Evolutionary conservation across 2,797 vertebrate genomes (phyloP), one percentile per base, ranked within the genome.

Genomic region (Peromyscus attwateri): DNA sequence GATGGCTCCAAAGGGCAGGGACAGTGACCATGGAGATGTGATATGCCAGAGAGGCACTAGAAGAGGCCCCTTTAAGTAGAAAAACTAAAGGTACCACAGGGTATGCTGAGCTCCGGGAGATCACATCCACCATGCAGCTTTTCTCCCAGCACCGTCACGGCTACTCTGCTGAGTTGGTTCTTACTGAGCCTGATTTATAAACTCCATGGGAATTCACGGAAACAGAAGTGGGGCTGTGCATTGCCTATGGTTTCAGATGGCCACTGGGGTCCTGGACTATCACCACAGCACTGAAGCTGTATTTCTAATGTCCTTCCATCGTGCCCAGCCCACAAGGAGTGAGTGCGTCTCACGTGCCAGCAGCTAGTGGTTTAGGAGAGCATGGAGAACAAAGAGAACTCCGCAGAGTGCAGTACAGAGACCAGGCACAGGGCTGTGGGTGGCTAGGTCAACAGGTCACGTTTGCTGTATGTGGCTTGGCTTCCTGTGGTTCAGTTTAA

Each of bases 401-500:
- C 31, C 46, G 57, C 13, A 12, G 11, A n/a, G 62, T 29, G 0
- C 17, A 10, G 2, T 0, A 1, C 1, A 9, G 49, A 80, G 75
- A 27, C 25, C 10, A 9, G 11, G 43, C 7, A 14, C 40, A 11
- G 13, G 66, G 76, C 43, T 49, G 40, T 37, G 70, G 19, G 31
- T 49, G 10, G 37, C 29, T 3, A 3, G 80, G 31, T 0, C 66
- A 5, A 34, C 2, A 5, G 80, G 31, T 0, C 66, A 5, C 21
- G 40, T 29, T 5, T 19, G 4, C 0, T 21, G n/a, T 8, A 1
- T 4, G 27, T 9, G 34, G 21, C 25, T 27, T 73, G 10, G 25
- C 55, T 21, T 71, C 43, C 76, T 37, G 6, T 29, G 71, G 14
- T 27, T 49, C 9, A 57, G 8, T 68, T 77, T 70, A 31, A 2